Conservation (phyloP, 2,797 vertebrate genomes). For the Karalla daura region DNA sequence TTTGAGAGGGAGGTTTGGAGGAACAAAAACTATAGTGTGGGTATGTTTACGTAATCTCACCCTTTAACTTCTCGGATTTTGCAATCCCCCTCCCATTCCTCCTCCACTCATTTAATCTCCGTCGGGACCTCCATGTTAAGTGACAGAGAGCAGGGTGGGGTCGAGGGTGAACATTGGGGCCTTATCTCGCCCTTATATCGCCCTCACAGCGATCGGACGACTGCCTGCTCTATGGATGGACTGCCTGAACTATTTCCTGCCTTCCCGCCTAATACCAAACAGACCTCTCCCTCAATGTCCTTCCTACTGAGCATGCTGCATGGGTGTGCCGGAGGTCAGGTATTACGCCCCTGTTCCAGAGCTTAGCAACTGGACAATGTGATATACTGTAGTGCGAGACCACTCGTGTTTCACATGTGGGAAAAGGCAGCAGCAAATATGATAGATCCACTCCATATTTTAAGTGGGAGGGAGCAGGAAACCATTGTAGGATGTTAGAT, state of each 20-base stretch:
- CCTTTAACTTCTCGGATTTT: conserved; percentile 18
- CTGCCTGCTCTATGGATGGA: conserved; percentile 55
- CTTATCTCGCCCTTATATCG: conserved; percentile 58
- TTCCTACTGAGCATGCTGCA: conserved; percentile 37
- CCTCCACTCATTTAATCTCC: conserved; percentile 44
- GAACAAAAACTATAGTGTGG: conserved; percentile 33
- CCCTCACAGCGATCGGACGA: conserved; percentile 29
- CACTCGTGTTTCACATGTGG: not conserved
- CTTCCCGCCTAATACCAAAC: conserved; percentile 82
- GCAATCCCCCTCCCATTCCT: conserved; percentile 16
- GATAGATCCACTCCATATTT: not conserved
- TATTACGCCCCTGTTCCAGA: conserved; percentile 27
- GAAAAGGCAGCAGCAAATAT: not conserved
- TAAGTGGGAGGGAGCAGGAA: not conserved
- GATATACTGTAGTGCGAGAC: not conserved
- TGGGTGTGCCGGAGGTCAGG: conserved; percentile 50
- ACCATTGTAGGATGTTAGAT: too few species aligned
- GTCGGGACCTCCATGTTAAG: conserved; percentile 24
- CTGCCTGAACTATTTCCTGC: conserved; percentile 83
- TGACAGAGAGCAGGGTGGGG: conserved; percentile 23
- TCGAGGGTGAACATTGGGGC: conserved; percentile 56
- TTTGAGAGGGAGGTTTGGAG: conserved; percentile 1
- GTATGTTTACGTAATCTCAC: conserved; percentile 71
- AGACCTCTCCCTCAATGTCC: conserved; percentile 71
- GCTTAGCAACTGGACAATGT: conserved; percentile 5